Percentiles rank a stretch among this genome's conserved stretches.
These are phyloP conservation scores for Genyomyrus donnyi DNA, from an alignment of 2,113 vertebrate genomes.

Conservation along the genomic window DNA sequence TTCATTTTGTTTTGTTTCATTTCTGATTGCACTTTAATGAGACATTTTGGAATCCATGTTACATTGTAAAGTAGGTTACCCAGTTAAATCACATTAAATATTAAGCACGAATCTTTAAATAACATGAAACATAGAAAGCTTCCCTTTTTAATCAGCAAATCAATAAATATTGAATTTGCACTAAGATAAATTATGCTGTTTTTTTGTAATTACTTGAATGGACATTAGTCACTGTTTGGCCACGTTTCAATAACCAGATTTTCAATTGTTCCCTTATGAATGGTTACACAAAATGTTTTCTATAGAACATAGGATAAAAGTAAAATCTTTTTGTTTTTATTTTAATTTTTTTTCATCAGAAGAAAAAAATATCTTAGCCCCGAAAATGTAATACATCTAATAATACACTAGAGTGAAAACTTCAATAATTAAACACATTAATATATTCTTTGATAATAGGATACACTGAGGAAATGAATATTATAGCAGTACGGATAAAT, in stretches of 20 bases:
- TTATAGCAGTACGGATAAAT: not conserved
- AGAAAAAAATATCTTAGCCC: not conserved
- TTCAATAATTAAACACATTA: slow-evolving; percentile 2
- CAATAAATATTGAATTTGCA: slow-evolving; percentile 16
- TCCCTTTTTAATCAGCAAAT: slow-evolving; percentile 22
- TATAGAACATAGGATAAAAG: not conserved
- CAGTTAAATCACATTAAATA: slow-evolving; percentile 44
- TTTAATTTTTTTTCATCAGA: not conserved
- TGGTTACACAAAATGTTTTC: not conserved
- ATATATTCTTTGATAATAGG: slow-evolving; percentile 1
- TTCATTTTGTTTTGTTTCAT: not conserved
- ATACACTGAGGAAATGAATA: not conserved
- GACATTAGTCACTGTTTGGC: not conserved
- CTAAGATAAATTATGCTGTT: not conserved
- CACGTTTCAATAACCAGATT: not conserved
- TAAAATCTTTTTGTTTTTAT: not conserved
- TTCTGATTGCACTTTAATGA: slow-evolving; percentile 14
- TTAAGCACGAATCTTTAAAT: slow-evolving; percentile 44
- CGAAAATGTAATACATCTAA: not conserved
- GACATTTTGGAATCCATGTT: slow-evolving; percentile 4
- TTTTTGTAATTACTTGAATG: not conserved
- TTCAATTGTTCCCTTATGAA: not conserved
- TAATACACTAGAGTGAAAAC: not conserved
- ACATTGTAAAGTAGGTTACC: slow-evolving; percentile 41
- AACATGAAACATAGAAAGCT: slow-evolving; percentile 33